These are phyloP conservation scores for Griposia aprilina DNA, from an alignment of 2,888 invertebrate genomes.

Conservation along the genomic window DNA sequence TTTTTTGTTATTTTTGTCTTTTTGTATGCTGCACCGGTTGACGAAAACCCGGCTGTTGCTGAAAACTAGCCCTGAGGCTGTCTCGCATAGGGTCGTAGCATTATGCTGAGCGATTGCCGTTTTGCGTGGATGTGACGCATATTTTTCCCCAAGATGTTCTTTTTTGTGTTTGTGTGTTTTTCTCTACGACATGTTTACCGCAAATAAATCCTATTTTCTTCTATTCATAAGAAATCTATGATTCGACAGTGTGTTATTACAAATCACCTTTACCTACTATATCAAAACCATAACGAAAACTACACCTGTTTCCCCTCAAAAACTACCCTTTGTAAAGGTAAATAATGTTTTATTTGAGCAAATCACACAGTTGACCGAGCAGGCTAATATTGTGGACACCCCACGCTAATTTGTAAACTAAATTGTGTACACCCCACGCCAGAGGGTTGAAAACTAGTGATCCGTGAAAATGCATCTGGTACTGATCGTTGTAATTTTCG, in stretches of 20 bases:
- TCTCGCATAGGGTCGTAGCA: no score
- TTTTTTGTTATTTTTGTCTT: no score
- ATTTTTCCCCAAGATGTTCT: no score
- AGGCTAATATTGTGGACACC: constrained; percentile 52
- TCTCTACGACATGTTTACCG: no score
- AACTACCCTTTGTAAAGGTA: constrained; percentile 27
- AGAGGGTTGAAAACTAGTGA: constrained; percentile 46
- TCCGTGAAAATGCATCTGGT: constrained; percentile 67
- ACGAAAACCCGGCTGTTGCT: no score
- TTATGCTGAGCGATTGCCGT: no score
- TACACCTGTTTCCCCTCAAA: constrained; percentile 42
- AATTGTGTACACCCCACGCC: constrained; percentile 51
- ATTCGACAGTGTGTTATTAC: neutral
- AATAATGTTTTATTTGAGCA: constrained; percentile 54
- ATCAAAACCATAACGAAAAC: constrained; percentile 1
- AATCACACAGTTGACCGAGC: constrained; percentile 66
- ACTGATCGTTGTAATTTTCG: constrained; percentile 24
- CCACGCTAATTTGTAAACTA: constrained; percentile 63
- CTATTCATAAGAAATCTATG: neutral
- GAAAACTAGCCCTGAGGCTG: no score
- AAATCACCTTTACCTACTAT: neutral
- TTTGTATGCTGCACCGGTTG: no score
- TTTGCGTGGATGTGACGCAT: no score
- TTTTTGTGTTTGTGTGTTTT: no score
- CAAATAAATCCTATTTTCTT: no score